Base-by-base conservation (phyloP, 1,140 invertebrate genomes). In the Halyomorpha halys region DNA sequence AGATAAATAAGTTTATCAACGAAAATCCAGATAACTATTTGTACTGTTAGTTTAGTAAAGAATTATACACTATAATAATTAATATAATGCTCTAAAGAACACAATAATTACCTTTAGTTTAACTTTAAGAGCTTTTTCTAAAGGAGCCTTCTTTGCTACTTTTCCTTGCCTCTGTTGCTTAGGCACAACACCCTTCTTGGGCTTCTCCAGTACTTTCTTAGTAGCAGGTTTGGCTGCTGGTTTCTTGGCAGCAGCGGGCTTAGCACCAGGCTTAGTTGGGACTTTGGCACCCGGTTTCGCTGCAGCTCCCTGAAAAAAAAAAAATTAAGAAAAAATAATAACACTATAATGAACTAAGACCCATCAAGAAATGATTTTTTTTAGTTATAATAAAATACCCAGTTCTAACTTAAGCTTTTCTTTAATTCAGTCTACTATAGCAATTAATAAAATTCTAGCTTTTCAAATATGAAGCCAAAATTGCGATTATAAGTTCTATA, bases 71-170 rank as follows among this genome's bases (percentile, higher is more conserved):
- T 30, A 30, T 30, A 30, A 30, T 30, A 30, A 3, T 47, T 15
- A 47, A 5, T 5, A 47, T 47, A 18, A n/a, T n/a, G n/a, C n/a
- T n/a, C n/a, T n/a, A n/a, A n/a, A n/a, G n/a, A n/a, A n/a, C n/a
- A n/a, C n/a, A 47, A 18, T 47, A 47, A 3, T 72, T 74, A 90
- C 90, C 83, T 91, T 92, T 69, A 85, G 86, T 74, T 90, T 87
- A 21, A 83, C 80, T 73, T 87, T 88, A 49, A 83, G 77, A 61
- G 87, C 88, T 68, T 78, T 78, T 51, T 74, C 72, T 18, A 76
- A 68, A 34, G 75, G 70, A 49, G 66, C 56, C 27, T 69, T 66
- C 59, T 71, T 77, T 23, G 64, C 62, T 59, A 63, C 67, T 68
- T 74, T 73, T 16, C 70, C 68, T 44, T 68, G 67, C 62, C 71